Percentiles rank a stretch among this genome's conserved stretches.
Conservation (phyloP, 2,888 invertebrate genomes). For the Erannis defoliaria region DNA sequence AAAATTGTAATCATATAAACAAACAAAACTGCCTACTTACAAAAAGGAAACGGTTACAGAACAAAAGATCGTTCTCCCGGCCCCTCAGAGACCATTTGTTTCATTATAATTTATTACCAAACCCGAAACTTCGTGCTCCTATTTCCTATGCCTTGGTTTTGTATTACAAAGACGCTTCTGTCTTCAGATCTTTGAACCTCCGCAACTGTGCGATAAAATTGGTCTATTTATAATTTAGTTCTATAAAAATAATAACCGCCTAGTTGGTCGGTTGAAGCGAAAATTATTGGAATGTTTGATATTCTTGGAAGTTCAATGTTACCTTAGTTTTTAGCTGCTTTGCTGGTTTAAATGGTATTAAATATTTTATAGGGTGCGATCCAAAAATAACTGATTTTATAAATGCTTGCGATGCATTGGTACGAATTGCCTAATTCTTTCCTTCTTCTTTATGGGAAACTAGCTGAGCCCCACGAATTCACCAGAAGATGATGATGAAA, state of each 20-base stretch:
- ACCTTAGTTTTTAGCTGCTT: neutral
- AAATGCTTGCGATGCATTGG: too few relatives aligned
- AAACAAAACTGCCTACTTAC: neutral
- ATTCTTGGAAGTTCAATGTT: slow-evolving; percentile 17
- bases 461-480: too few relatives aligned
- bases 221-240: slow-evolving; percentile 24
- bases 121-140: slow-evolving; percentile 26
- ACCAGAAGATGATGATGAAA: too few relatives aligned
- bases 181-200: slow-evolving; percentile 40
- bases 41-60: slow-evolving; percentile 15
- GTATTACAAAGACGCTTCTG: slow-evolving; percentile 40
- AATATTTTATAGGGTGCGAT: too few relatives aligned
- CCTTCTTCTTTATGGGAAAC: too few relatives aligned
- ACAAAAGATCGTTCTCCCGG: slow-evolving; percentile 19
- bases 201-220: slow-evolving; percentile 20
- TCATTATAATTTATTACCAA: slow-evolving; percentile 31
- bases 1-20: neutral
- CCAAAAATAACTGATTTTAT: too few relatives aligned
- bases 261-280: slow-evolving; percentile 1
- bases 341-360: too few relatives aligned
- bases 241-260: slow-evolving; percentile 23
- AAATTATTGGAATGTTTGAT: slow-evolving; percentile 5
- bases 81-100: slow-evolving; percentile 19
- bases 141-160: slow-evolving; percentile 22
- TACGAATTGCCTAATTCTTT: too few relatives aligned